Conservation (phyloP, 2,113 vertebrate species). For the Hemiscyllium ocellatum region DNA sequence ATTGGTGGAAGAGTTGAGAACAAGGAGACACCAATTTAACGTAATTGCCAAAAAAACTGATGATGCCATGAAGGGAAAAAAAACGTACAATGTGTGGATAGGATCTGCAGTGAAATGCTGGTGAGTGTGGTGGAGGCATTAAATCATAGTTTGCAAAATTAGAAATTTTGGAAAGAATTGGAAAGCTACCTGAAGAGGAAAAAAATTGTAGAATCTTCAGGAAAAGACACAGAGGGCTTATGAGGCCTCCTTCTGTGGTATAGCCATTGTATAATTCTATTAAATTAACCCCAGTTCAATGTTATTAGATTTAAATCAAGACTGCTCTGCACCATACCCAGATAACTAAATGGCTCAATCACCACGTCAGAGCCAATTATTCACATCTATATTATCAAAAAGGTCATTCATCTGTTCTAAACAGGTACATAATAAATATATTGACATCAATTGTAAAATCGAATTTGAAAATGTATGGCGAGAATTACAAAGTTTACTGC, state of each 20-base stretch:
- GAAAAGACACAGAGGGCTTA: not conserved
- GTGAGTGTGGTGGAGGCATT: not conserved
- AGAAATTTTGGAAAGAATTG: not conserved
- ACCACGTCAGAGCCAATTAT: not conserved
- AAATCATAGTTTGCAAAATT: not conserved
- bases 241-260: not conserved
- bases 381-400: not conserved
- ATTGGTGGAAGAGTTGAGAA: not conserved
- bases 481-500: not conserved
- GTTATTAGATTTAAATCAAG: not conserved
- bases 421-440: not conserved
- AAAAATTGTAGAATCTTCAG: not conserved
- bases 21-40: not conserved
- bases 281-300: not conserved
- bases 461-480: not conserved
- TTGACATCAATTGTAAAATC: not conserved
- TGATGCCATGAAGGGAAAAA: not conserved
- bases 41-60: not conserved
- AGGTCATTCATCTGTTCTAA: not conserved
- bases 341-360: not conserved
- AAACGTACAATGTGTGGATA: not conserved
- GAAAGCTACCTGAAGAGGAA: not conserved
- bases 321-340: not conserved
- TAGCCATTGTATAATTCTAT: not conserved
- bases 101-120: not conserved